Evolutionary conservation across 1,140 invertebrate genomes (phyloP), one percentile per base, ranked within the genome.

Genomic region (Cyclargus thomasi): DNA sequence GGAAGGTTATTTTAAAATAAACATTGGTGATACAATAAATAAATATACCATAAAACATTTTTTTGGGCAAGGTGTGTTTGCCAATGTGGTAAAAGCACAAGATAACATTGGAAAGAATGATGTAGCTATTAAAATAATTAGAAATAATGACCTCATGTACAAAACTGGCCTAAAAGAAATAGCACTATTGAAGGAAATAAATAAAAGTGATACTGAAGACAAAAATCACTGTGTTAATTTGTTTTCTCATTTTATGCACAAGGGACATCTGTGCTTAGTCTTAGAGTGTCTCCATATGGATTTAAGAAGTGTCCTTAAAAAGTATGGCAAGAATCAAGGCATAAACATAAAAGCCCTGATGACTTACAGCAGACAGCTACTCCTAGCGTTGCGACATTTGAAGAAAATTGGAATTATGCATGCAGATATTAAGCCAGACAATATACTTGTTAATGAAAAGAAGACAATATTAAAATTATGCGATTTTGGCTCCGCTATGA

Each of bases 91-190:
- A 4, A 92, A 97, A 73, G 98, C 97, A 36, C 93, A 97, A 80
- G 98, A 99, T 86, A 94, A 93, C 75, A 95, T 96, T 47, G 94
- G 94, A 36, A 95, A 95, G 84, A 93, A 95, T 74, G 97, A 99
- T 88, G 97, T 99, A 2, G 99, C 99, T 64, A 97, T 99, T 20
- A 99, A 99, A 92, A 99, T 99, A 71, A 99, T 99, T 70, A 93
- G 99, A 77, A 99, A 99, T 86, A 99, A 99, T 92, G 98, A 99
- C 92, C 95, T 99, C 74, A 99, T 99, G 97, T 97, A 98, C 81
- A 99, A 98, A 92, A 99, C 98, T 64, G 99, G 99, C 22, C 88
- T 99, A 63, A 98, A 98, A 81, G 99, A 99, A 92, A 90, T 99
- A 71, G 97, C 99, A 87, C 95, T 98, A 68, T 88, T 99, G 14